Base-by-base conservation (phyloP, 2,113 vertebrate genomes). In the Corydoras sp. region DNA sequence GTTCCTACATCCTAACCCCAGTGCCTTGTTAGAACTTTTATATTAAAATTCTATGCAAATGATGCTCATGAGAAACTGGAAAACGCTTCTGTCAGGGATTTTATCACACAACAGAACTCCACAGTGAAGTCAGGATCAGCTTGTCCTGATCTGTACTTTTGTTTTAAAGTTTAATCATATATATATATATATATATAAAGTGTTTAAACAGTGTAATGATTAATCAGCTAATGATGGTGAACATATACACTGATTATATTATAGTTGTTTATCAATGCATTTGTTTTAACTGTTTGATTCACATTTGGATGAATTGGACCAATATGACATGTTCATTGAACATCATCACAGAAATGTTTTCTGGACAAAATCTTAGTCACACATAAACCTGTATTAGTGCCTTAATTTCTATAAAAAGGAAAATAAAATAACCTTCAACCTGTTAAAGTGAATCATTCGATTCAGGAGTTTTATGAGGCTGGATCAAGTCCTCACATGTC, bases 41-140 rank as follows among this genome's bases (percentile, higher is more conserved):
- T 58, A 69, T 62, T 15, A 9, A 18, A 29, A 24, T 35, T 29
- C 24, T 15, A 73, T 60, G 65, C 51, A 48, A 78, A 71, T 50
- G 51, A 64, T 74, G n/a, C 10, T 58, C 29, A 50, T 69, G 66
- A 65, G 32, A 71, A 72, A 86, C 79, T 83, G 82, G 84, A 83
- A 79, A 3, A 61, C 63, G 0, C 62, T 29, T 66, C 62, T 67
- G 70, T 82, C 85, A 84, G 83, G 81, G 81, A 82, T 65, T 58
- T 60, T 10, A 73, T 61, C 32, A 43, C 3, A 50, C 43, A 55
- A 1, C 51, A 53, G 51, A 8, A 10, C 10, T 53, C 5, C 51
- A 10, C 51, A 10, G 51, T 53, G 11, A 53, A 12, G 49, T 50
- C 7, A 50, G 5, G 5, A 50, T 50, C 2, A 7, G 49, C 11